A percentile compares a stretch with the other conserved stretches of the same genome.
Conservation (phyloP, 2,113 vertebrate species). For the Tenrec ecaudatus region DNA sequence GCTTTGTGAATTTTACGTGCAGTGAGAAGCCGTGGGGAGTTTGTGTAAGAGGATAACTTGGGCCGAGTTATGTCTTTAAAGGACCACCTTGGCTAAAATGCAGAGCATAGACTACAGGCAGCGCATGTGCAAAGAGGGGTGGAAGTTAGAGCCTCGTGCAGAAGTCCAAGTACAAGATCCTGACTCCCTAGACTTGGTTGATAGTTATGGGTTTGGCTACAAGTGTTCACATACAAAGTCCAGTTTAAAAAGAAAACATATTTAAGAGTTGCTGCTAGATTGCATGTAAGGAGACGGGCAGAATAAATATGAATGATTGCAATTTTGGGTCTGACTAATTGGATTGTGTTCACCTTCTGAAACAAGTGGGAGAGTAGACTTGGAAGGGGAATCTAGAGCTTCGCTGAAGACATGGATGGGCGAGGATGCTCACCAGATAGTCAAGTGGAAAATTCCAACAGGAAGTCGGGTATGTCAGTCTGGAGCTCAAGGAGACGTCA, state of each 20-base stretch:
- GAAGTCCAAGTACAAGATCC: not conserved
- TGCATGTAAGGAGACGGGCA: too few species aligned
- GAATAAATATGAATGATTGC: too few species aligned
- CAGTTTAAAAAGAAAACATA: too few species aligned
- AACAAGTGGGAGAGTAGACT: too few species aligned
- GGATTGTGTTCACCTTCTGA: too few species aligned
- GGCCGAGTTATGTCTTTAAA: conserved; percentile 29
- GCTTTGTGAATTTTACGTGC: too few species aligned
- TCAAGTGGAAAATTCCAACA: not conserved
- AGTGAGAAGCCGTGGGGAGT: too few species aligned
- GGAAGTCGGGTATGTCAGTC: not conserved
- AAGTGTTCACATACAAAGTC: not conserved
- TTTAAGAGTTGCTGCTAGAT: too few species aligned
- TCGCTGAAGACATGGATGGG: not conserved
- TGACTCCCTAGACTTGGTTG: not conserved
- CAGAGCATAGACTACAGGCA: not conserved
- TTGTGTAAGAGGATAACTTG: too few species aligned
- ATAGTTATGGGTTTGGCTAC: not conserved
- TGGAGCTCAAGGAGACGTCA: not conserved
- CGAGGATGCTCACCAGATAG: not conserved
- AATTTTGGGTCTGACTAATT: too few species aligned
- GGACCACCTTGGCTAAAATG: conserved; percentile 37
- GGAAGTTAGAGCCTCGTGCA: not conserved
- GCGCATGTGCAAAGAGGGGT: not conserved
- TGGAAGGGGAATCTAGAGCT: not conserved